Evolutionary conservation across 2,797 vertebrate genomes (phyloP), one percentile per base, ranked within the genome.

Genomic region (Hirundo rustica): DNA sequence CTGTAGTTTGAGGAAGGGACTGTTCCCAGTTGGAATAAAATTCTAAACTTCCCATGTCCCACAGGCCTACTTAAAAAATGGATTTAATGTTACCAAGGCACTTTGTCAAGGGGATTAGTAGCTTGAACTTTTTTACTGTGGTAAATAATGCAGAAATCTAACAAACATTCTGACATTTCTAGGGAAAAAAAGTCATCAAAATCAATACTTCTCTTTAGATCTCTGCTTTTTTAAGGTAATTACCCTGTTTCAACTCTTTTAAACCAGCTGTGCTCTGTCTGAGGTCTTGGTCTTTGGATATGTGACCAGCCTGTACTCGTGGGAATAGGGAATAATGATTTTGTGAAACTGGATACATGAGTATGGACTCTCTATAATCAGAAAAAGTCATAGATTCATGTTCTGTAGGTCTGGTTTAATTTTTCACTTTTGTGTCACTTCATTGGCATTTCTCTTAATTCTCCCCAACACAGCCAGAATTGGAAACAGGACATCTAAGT

Each of bases 371-470:
- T 21, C 27, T 71, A 51, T 86, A 90, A 85, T 95, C 83, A 95
- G 93, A 90, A 93, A 81, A 90, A 84, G 58, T 90, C 86, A 26
- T 32, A 85, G 79, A 64, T 88, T 86, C 55, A 7, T 88, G 51
- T 88, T 94, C 64, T 17, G 23, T 68, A 76, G 90, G 80, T 90
- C 90, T 95, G 90, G 55, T 94, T 95, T 95, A 86, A 94, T 96
- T 95, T 95, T 90, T 90, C 88, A 82, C 83, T 95, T 92, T 86
- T 86, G 71, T 94, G 88, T 95, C 94, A 92, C 67, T 95, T 85
- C 91, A 32, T 44, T 96, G 94, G 83, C 94, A 88, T 95, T 95
- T 95, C 77, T 95, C 80, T 92, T 96, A 82, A 93, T 93, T 96
- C 70, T 84, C 42, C 77, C 77, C 60, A 94, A 61, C 65, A 4